phyloP scores from a whole-genome alignment of 2,888 invertebrate species.

The Netelia inedita region DNA sequence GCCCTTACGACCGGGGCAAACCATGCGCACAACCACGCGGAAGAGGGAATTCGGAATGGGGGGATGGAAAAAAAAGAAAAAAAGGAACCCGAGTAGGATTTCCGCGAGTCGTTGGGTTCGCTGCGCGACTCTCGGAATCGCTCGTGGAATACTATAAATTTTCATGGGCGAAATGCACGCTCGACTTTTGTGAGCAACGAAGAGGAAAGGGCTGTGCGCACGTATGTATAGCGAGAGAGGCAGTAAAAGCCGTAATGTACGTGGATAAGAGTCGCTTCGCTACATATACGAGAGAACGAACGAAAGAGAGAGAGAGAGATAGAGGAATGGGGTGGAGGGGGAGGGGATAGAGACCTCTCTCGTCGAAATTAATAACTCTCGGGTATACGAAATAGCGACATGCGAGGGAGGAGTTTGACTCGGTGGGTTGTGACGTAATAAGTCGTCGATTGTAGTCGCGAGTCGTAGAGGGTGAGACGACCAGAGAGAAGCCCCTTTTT shows the following conservation, averaged over 20 bases:
- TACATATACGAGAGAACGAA: not conserved
- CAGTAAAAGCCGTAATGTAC: slow-evolving; percentile 15
- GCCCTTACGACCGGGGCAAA: not conserved
- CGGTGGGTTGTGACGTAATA: slow-evolving; percentile 55
- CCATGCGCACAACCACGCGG: no score
- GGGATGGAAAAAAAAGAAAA: not conserved
- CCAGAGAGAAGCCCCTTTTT: slow-evolving; percentile 27
- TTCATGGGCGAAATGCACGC: slow-evolving; percentile 46
- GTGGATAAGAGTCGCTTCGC: not conserved
- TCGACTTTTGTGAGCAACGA: slow-evolving; percentile 13
- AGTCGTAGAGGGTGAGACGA: slow-evolving; percentile 11
- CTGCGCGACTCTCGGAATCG: not conserved
- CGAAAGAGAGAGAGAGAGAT: not conserved
- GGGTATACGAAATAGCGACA: not conserved
- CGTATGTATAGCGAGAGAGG: not conserved
- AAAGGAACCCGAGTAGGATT: slow-evolving; percentile 43
- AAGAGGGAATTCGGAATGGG: no score
- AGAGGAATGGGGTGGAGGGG: slow-evolving; percentile 1
- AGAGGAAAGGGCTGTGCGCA: slow-evolving; percentile 19
- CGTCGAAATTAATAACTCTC: no score
- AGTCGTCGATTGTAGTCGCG: slow-evolving; percentile 45
- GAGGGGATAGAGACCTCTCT: not conserved
- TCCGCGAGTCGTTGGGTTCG: slow-evolving; percentile 40
- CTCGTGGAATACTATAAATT: slow-evolving; percentile 46
- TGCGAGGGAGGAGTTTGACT: not conserved